A percentile compares a stretch with the other conserved stretches of the same genome.
phyloP scores from a whole-genome alignment of 2,888 invertebrate genomes.

The Quadroppia sp. region DNA sequence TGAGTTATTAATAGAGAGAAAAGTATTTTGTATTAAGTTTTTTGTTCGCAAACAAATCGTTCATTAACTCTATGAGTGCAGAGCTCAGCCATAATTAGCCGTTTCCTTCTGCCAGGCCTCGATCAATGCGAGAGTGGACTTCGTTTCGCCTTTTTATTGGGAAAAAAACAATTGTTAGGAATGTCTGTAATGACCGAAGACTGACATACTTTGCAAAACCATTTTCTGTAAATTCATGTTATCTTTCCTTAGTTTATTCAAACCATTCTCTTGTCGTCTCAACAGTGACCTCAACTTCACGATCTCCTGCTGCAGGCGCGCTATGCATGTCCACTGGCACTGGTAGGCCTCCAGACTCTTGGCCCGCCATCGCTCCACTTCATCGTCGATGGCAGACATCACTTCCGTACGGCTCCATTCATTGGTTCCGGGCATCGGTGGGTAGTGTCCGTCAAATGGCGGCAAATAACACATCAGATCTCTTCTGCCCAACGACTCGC shows the following conservation, averaged over 20 bases:
- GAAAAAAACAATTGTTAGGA: background rate
- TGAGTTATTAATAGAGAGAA: background rate
- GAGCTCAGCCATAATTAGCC: conserved; percentile 23
- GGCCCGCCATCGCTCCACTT: conserved; percentile 53
- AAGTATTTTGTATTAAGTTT: background rate
- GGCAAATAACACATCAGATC: conserved; percentile 53
- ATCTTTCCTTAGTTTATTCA: conserved; percentile 18
- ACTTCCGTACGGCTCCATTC: conserved; percentile 50
- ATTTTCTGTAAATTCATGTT: conserved; percentile 30
- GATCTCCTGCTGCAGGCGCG: conserved; percentile 53
- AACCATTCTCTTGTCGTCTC: background rate
- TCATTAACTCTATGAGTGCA: background rate
- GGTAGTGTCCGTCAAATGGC: conserved; percentile 51
- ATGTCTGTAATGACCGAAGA: background rate
- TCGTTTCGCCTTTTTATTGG: conserved; percentile 19
- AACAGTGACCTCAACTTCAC: conserved; percentile 42
- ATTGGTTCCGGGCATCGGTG: conserved; percentile 48
- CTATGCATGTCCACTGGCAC: conserved; percentile 52
- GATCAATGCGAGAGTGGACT: conserved; percentile 24
- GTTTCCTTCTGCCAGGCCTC: conserved; percentile 34
- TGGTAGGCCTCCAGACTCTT: conserved; percentile 53
- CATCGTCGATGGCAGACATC: conserved; percentile 52
- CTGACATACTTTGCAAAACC: conserved; percentile 26
- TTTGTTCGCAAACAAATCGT: background rate
- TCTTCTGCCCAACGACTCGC: background rate